phyloP scores from a whole-genome alignment of 2,797 vertebrate species.

The Tapirus indicus region DNA sequence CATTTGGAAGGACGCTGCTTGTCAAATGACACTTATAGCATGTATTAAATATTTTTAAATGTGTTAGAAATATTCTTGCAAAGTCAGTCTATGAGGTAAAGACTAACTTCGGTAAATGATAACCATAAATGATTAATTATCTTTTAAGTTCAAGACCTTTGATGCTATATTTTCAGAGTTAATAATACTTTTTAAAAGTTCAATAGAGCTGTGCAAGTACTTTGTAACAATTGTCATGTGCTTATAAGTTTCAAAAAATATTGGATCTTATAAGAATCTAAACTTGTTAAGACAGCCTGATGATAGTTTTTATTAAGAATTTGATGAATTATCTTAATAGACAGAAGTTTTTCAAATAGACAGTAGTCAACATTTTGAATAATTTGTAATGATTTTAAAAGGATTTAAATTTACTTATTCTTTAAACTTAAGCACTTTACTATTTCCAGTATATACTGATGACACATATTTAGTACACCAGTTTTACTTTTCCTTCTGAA shows the following conservation, averaged over 20 bases:
- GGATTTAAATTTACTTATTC: background rate
- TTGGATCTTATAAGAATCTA: background rate
- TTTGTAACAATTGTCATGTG: background rate
- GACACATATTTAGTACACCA: background rate
- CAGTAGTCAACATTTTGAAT: slow-evolving; percentile 24
- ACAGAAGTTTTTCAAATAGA: slow-evolving; percentile 10
- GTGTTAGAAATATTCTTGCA: background rate
- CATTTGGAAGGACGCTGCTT: background rate
- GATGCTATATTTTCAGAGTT: slow-evolving; percentile 1
- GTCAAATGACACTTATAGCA: background rate
- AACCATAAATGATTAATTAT: background rate
- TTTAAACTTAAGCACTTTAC: slow-evolving; percentile 25
- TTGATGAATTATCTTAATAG: slow-evolving; percentile 5
- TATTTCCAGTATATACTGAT: background rate
- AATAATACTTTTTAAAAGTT: slow-evolving; percentile 18
- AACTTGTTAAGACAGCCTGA: background rate
- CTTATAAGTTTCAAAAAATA: background rate
- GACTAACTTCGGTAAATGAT: background rate
- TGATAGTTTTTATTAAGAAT: slow-evolving; percentile 43
- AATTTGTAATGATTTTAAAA: slow-evolving; percentile 36
- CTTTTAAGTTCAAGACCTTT: slow-evolving; percentile 5
- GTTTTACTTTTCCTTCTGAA: slow-evolving; percentile 35
- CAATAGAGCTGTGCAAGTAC: background rate
- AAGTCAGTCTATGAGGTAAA: slow-evolving; percentile 21
- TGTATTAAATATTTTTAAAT: background rate